A percentile compares a stretch with the other conserved stretches of the same genome.
Conservation (phyloP, 2,797 vertebrate genomes). For the Pitangus sulphuratus region DNA sequence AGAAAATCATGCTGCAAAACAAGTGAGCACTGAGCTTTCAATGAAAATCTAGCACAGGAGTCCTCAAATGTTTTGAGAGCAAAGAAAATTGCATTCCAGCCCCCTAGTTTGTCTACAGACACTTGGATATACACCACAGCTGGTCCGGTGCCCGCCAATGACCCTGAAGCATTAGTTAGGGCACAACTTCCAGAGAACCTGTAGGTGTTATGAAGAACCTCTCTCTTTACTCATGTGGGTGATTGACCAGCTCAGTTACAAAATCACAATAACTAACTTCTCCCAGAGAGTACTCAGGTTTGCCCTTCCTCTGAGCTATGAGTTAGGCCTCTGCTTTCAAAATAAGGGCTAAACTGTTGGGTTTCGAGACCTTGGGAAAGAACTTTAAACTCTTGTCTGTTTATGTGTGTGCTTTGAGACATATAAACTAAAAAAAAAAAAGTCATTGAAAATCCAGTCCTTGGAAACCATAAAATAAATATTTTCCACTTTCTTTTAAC, state of each 20-base stretch:
- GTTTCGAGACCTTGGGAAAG: background rate
- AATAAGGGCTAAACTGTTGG: background rate
- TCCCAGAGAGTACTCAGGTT: background rate
- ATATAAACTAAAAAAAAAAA: background rate
- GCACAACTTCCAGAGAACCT: background rate
- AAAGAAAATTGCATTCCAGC: background rate
- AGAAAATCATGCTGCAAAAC: background rate
- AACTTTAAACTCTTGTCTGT: background rate
- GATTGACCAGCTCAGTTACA: background rate
- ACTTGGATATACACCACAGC: background rate
- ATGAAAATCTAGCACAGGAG: background rate
- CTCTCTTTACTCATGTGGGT: fast-evolving
- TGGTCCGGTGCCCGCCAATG: background rate
- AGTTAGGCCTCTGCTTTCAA: background rate
- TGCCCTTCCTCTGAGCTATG: background rate
- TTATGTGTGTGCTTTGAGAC: background rate
- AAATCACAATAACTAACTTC: background rate
- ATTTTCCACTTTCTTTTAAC: background rate
- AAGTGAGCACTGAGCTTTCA: fast-evolving
- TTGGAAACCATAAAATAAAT: background rate
- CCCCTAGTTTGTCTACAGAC: background rate
- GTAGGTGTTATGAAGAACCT: fast-evolving
- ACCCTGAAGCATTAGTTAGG: background rate
- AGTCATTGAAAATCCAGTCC: background rate
- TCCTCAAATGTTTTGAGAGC: background rate